Percentiles rank a stretch among this genome's conserved stretches.
Evolutionary conservation across 2,888 invertebrate genomes (phyloP).

Genomic region (Drosophila dives): DNA sequence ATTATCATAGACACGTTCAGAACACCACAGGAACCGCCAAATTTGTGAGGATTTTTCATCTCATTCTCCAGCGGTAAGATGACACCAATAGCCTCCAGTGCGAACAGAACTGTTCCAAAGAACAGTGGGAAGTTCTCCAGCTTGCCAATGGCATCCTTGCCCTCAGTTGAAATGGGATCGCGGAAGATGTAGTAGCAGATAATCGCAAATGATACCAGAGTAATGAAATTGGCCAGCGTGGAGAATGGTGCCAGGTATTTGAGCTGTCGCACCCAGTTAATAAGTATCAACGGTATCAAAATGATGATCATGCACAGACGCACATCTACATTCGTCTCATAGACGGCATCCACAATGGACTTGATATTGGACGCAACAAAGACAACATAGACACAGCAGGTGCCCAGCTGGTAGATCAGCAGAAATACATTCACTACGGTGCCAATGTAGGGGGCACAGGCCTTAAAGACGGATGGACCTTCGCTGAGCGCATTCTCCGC

Average conservation of each 20-base stretch:
- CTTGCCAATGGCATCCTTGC: slow-evolving; percentile 88
- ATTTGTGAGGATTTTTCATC: slow-evolving; percentile 94
- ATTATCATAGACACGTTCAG: slow-evolving; percentile 93
- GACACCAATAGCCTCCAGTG: slow-evolving; percentile 97
- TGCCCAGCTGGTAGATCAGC: slow-evolving; percentile 96
- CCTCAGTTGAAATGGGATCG: slow-evolving; percentile 88
- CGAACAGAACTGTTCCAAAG: slow-evolving; percentile 98
- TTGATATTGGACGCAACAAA: slow-evolving; percentile 96
- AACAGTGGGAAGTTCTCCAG: slow-evolving; percentile 93
- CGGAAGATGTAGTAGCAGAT: slow-evolving; percentile 94
- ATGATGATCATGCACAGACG: slow-evolving; percentile 90
- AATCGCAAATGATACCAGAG: slow-evolving; percentile 92
- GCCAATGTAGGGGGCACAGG: slow-evolving; percentile 88
- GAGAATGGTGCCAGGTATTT: slow-evolving; percentile 96
- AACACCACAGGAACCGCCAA: slow-evolving; percentile 93
- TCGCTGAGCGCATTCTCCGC: slow-evolving; percentile 91
- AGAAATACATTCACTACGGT: slow-evolving; percentile 90
- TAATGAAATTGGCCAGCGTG: slow-evolving; percentile 93
- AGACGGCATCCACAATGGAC: slow-evolving; percentile 87
- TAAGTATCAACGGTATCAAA: slow-evolving; percentile 90
- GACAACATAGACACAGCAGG: slow-evolving; percentile 98
- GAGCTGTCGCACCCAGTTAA: slow-evolving; percentile 92
- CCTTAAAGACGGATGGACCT: slow-evolving; percentile 89
- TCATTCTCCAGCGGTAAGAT: slow-evolving; percentile 94
- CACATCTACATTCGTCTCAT: slow-evolving; percentile 86